Percentiles rank a stretch among this genome's conserved stretches.
phyloP scores from a whole-genome alignment of 53 echinoderm and acorn worm genomes.

The Patiria pectinifera region DNA sequence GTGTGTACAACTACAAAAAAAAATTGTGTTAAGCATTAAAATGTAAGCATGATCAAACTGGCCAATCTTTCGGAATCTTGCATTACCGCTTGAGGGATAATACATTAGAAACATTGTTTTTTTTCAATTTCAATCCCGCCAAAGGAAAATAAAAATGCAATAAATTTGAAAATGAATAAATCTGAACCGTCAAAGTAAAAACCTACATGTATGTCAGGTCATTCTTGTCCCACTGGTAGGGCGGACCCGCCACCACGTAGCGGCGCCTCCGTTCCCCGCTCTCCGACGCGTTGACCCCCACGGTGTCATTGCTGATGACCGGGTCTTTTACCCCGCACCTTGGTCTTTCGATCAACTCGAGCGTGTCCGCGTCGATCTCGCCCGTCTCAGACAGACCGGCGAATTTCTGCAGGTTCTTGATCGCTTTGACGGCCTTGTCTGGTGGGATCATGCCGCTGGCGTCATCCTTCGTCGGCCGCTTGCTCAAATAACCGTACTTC shows the following conservation, averaged over 20 bases:
- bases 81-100: background rate
- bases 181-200: background rate
- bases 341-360: slow-evolving; percentile 52
- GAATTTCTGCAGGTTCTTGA: slow-evolving; percentile 68
- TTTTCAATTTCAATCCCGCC: no score
- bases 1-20: no score
- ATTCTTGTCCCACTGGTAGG: slow-evolving; percentile 66
- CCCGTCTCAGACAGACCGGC: slow-evolving; percentile 75
- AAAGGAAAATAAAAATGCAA: no score
- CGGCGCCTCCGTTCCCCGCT: slow-evolving; percentile 52
- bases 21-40: no score
- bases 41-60: no score
- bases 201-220: slow-evolving; percentile 77
- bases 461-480: slow-evolving; percentile 27
- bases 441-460: background rate
- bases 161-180: no score
- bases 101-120: background rate
- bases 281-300: background rate
- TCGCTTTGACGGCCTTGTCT: slow-evolving; percentile 32
- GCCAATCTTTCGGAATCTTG: no score
- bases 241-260: slow-evolving; percentile 63
- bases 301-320: background rate
- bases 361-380: slow-evolving; percentile 66
- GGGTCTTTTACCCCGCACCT: slow-evolving; percentile 78
- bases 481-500: slow-evolving; percentile 53